These are phyloP conservation scores for Suricata suricatta DNA, from an alignment of 2,113 vertebrate species.

Conservation along the genomic window DNA sequence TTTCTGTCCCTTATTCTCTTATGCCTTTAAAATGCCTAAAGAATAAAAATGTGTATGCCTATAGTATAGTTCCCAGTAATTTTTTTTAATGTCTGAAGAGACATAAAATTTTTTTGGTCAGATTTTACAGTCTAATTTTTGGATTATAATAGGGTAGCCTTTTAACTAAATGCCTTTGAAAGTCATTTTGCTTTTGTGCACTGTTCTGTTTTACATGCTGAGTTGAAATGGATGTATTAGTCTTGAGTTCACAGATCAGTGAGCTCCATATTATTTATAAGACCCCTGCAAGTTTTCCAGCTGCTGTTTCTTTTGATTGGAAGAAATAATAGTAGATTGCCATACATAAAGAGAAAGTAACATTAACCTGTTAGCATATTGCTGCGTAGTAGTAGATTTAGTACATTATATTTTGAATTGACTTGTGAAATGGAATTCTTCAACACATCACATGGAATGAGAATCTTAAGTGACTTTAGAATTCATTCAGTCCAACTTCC, in stretches of 20 bases:
- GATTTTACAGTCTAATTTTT: conserved; percentile 40
- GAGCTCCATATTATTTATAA: conserved; percentile 18
- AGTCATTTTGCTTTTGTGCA: conserved; percentile 24
- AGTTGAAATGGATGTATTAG: conserved; percentile 34
- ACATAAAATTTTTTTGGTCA: neutral
- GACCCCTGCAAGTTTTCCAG: conserved; percentile 20
- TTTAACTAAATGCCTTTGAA: conserved; percentile 16
- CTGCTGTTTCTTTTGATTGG: conserved; percentile 5
- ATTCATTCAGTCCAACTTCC: conserved; percentile 1
- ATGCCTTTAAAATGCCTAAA: conserved; percentile 18
- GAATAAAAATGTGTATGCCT: conserved; percentile 48
- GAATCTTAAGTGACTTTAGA: neutral
- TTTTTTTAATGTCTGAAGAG: neutral
- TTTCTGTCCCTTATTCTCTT: neutral
- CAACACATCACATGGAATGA: neutral
- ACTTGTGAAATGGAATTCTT: neutral
- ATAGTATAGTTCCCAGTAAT: neutral
- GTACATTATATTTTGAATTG: conserved; percentile 39
- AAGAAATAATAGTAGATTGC: neutral
- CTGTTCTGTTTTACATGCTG: neutral
- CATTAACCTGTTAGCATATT: neutral
- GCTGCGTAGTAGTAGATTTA: neutral
- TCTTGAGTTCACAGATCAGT: neutral
- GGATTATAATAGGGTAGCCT: neutral
- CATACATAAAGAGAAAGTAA: neutral